Percentiles rank a stretch among this genome's conserved stretches.
These are phyloP conservation scores for Ectemnius cavifrons DNA, from an alignment of 2,888 invertebrate genomes.

Conservation along the genomic window DNA sequence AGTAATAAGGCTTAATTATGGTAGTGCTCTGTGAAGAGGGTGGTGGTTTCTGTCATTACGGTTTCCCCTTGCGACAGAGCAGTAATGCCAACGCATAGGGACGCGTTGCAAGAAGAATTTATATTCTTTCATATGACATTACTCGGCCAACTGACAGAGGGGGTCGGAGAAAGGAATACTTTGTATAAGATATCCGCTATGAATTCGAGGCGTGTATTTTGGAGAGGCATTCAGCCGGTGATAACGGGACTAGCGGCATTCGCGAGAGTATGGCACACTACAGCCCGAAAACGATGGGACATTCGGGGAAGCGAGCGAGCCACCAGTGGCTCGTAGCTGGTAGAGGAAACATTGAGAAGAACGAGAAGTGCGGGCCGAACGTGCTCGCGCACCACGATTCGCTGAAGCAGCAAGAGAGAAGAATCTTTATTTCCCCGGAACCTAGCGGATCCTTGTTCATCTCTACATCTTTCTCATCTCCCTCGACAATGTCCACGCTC, in stretches of 20 bases:
- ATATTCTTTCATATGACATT: not conserved
- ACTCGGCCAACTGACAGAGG: not conserved
- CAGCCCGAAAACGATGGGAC: conserved; percentile 42
- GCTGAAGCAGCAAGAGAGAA: conserved; percentile 50
- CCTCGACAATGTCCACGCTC: not conserved
- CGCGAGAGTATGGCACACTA: conserved; percentile 19
- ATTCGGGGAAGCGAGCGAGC: conserved; percentile 12
- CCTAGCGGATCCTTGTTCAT: conserved; percentile 30
- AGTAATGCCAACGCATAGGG: too few relatives aligned
- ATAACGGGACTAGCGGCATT: conserved; percentile 21
- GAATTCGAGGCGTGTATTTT: not conserved
- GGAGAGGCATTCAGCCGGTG: conserved; percentile 16
- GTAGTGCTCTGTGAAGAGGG: not conserved
- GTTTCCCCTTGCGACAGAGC: not conserved
- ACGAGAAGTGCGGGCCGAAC: conserved; percentile 32
- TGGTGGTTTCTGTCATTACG: too few relatives aligned
- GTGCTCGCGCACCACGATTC: conserved; percentile 44
- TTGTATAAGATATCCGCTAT: not conserved
- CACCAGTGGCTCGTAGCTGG: conserved; percentile 28
- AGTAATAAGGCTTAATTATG: conserved; percentile 3
- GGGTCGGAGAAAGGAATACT: too few relatives aligned
- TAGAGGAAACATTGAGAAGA: conserved; percentile 5
- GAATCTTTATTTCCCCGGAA: conserved; percentile 20
- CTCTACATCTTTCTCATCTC: conserved; percentile 40
- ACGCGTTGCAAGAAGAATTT: not conserved